These are phyloP conservation scores for Rhinopomastus cyanomelas DNA, from an alignment of 2,113 vertebrate species.

Conservation along the genomic window DNA sequence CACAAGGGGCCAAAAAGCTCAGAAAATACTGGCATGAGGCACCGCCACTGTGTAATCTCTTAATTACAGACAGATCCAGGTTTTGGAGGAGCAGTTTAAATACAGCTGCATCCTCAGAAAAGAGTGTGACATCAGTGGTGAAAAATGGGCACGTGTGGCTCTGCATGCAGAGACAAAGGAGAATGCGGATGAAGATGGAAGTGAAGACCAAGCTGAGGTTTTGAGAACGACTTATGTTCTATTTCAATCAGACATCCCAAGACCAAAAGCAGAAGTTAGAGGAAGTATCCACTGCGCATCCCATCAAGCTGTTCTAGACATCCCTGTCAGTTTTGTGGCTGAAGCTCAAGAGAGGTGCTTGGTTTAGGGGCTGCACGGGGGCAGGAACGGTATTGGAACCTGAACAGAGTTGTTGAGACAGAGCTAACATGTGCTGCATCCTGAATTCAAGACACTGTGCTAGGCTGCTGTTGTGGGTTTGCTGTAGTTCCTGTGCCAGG, in stretches of 20 bases:
- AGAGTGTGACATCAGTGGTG: not conserved
- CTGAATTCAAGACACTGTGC: fast-evolving
- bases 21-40: not conserved
- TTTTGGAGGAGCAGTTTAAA: not conserved
- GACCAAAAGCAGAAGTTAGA: not conserved
- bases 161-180: not conserved
- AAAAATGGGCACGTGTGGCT: not conserved
- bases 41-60: not conserved
- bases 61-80: fast-evolving
- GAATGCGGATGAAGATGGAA: not conserved
- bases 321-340: not conserved
- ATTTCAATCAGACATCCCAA: not conserved
- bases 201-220: not conserved
- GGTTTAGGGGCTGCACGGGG: not conserved
- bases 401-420: fast-evolving
- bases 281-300: not conserved
- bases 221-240: not conserved
- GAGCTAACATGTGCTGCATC: not conserved
- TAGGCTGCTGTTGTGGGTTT: not conserved
- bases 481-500: not conserved
- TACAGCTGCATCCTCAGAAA: not conserved
- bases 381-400: not conserved
- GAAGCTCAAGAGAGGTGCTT: not conserved
- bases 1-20: not conserved
- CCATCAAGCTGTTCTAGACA: not conserved